Percentiles rank a stretch among this genome's conserved stretches.
Evolutionary conservation across 2,888 invertebrate species (phyloP).

Genomic region (Sinopyrophorus schimmeli): DNA sequence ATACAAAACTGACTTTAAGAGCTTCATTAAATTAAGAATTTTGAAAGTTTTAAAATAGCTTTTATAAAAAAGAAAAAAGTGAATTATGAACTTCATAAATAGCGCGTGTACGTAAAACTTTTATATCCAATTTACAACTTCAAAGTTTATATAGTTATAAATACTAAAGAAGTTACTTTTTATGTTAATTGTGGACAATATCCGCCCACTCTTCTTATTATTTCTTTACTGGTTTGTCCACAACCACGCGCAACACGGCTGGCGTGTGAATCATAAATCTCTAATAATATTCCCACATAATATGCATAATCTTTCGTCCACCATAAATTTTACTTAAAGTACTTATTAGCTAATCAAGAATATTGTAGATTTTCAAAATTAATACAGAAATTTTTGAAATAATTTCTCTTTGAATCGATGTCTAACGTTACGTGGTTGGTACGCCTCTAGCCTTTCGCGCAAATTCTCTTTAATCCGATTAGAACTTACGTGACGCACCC

Average conservation of each 20-base stretch:
- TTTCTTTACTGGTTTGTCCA: constrained; percentile 23
- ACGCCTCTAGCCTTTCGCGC: constrained; percentile 12
- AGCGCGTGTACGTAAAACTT: constrained; percentile 8
- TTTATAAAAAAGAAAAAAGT: background rate
- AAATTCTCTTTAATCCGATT: constrained; percentile 41
- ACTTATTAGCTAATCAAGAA: constrained; percentile 18
- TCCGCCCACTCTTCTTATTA: constrained; percentile 17
- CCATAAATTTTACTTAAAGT: constrained; percentile 18
- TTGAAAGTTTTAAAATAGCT: constrained; percentile 1
- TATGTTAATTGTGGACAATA: constrained; percentile 24
- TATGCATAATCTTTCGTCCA: constrained; percentile 17
- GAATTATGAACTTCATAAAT: constrained; percentile 11
- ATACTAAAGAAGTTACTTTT: constrained; percentile 20
- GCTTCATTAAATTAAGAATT: background rate
- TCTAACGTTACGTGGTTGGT: too few species aligned
- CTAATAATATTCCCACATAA: constrained; percentile 16
- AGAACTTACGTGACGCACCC: constrained; percentile 40
- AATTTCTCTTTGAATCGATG: too few species aligned
- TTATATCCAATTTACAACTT: constrained; percentile 14
- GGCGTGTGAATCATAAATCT: constrained; percentile 22
- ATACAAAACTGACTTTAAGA: too few species aligned
- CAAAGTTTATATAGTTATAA: constrained; percentile 19
- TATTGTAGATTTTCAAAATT: constrained; percentile 20
- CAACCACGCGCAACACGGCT: constrained; percentile 18
- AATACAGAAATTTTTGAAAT: constrained; percentile 1